Base-by-base conservation (phyloP, 2,888 invertebrate species). In the Lottia scabra region DNA sequence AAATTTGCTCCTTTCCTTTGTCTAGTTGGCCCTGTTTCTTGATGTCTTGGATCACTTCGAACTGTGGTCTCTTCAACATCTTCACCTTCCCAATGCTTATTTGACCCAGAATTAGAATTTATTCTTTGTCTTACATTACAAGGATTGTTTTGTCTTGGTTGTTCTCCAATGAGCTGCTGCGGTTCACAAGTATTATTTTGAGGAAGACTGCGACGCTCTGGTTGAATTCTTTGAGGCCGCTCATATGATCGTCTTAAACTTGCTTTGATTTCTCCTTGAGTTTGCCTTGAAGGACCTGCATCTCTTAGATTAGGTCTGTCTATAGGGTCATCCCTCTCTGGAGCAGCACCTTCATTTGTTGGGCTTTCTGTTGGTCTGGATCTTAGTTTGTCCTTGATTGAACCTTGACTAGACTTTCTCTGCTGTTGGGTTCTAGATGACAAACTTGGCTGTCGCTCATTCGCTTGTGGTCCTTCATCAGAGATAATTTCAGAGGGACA, bases 121-220 rank as follows among this genome's bases (percentile, higher is more conserved):
- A 2, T 30, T 30, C 3, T 2, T 30, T 30, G 30, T 30, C 30
- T 30, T 4, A 30, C 5, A 30, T 30, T 5, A 30, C n/a, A 66
- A 30, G 44, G 67, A 19, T 19, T 63, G 63, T 1, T 66, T 66
- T 66, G 16, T 63, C 66, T 70, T 70, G 66, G 63, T 67, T 67
- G 27, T 65, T 67, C 48, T 71, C 63, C 23, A 67, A 67, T 10
- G 44, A 63, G 4, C 48, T 67, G 30, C 56, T 63, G 12, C 48
- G 64, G 63, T 44, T 23, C 4, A 67, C 43, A 2, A 63, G 44
- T 6, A 27, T 23, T 38, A 38, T 38, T 38, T 38, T 38, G 26
- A 48, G 38, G 30, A 43, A 63, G 30, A 38, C 23, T 10, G 67
- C 44, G n/a, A 63, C 45, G 12, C 63, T 63, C n/a, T 63, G 67